Percentiles rank a stretch among this genome's conserved stretches.
phyloP scores from a whole-genome alignment of 2,797 vertebrate species.

The Mastacembelus armatus region DNA sequence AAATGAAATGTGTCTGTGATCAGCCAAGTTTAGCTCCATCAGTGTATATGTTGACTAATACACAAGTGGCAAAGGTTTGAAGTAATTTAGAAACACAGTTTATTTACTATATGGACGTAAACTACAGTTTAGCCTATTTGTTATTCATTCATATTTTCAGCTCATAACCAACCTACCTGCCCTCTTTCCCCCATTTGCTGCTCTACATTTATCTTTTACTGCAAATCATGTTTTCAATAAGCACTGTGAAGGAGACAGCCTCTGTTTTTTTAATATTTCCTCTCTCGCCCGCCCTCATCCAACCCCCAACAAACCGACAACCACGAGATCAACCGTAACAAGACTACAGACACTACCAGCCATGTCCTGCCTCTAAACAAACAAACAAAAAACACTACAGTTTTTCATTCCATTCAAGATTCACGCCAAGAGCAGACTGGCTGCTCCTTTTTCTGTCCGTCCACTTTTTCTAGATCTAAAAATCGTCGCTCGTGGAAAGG shows the following conservation, averaged over 20 bases:
- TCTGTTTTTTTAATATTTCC: background rate
- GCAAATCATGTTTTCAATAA: too few species aligned
- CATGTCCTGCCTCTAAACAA: conserved; percentile 75
- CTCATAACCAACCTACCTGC: too few species aligned
- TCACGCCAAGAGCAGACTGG: background rate
- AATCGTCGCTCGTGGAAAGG: background rate
- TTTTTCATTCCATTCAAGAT: conserved; percentile 63
- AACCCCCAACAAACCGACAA: conserved; percentile 38
- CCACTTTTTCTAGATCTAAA: conserved; percentile 3
- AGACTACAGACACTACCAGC: conserved; percentile 80
- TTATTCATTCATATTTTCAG: too few species aligned
- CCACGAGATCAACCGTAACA: conserved; percentile 71
- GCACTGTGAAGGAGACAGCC: background rate
- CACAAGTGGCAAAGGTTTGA: too few species aligned
- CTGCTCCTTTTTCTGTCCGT: background rate
- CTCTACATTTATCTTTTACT: too few species aligned
- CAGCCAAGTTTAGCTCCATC: too few species aligned
- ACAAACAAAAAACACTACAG: conserved; percentile 39
- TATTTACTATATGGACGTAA: too few species aligned
- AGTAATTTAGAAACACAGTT: too few species aligned
- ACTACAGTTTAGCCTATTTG: too few species aligned
- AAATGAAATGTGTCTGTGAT: too few species aligned
- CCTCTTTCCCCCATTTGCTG: too few species aligned
- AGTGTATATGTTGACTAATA: too few species aligned
- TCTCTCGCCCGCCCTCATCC: conserved; percentile 23